Percentiles rank a stretch among this genome's conserved stretches.
Conservation (phyloP, 2,888 invertebrate species). For the Netelia melanura region DNA sequence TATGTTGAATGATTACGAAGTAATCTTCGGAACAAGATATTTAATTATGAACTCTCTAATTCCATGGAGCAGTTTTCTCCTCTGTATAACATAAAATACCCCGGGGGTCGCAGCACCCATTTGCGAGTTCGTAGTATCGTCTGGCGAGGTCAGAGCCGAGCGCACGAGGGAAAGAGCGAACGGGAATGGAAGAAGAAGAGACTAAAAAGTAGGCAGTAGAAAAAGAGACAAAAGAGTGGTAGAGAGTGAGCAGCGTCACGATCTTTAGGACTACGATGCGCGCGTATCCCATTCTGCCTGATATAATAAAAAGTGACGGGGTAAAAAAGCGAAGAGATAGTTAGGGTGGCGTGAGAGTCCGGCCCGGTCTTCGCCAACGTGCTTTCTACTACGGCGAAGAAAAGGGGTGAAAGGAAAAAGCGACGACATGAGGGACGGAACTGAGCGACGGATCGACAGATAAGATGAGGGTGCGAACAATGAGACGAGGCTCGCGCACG, state of each 20-base stretch:
- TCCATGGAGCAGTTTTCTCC: constrained; percentile 25
- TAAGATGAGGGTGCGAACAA: constrained; percentile 59
- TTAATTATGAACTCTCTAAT: constrained; percentile 46
- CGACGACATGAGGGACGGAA: neutral
- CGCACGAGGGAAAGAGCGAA: neutral
- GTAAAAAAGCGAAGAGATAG: neutral
- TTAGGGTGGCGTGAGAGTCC: constrained; percentile 34
- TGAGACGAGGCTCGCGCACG: constrained; percentile 53
- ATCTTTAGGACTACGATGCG: constrained; percentile 12
- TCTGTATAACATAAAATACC: neutral
- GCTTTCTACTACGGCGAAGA: constrained; percentile 11
- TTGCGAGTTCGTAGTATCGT: constrained; percentile 34
- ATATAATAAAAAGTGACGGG: constrained; percentile 50
- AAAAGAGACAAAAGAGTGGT: constrained; percentile 16
- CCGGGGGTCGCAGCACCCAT: constrained; percentile 19
- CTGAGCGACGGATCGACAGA: constrained; percentile 37
- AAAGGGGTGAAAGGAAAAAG: constrained; percentile 21
- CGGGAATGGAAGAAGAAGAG: neutral
- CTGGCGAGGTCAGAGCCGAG: constrained; percentile 7
- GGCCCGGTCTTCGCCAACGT: constrained; percentile 12
- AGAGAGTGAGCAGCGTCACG: constrained; percentile 10
- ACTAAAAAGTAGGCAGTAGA: constrained; percentile 32
- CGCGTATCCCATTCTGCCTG: constrained; percentile 30
- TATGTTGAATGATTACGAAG: constrained; percentile 14
- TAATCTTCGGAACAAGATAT: neutral